A percentile compares a stretch with the other conserved stretches of the same genome.
These are phyloP conservation scores for Drosophila vallismaia DNA, from an alignment of 2,888 invertebrate species.

Conservation along the genomic window DNA sequence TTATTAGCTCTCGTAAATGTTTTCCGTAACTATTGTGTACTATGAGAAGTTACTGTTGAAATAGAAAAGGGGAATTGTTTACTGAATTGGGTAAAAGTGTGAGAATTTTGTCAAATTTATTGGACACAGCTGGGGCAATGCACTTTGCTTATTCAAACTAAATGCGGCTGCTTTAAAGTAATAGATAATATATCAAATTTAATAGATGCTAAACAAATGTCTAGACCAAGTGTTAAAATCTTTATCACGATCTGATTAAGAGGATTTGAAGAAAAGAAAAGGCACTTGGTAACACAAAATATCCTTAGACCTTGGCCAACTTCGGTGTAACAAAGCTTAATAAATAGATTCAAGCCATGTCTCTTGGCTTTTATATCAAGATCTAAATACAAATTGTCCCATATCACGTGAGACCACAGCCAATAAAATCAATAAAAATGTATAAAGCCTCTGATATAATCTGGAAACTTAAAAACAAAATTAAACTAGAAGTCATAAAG, in stretches of 20 bases:
- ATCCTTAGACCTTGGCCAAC: background rate
- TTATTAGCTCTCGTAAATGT: constrained; percentile 47
- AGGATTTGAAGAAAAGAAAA: background rate
- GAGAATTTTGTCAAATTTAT: background rate
- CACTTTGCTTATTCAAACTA: constrained; percentile 4
- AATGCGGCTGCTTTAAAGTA: constrained; percentile 2
- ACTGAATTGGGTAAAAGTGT: constrained; percentile 40
- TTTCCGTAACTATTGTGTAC: constrained; percentile 20
- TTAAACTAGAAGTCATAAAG: background rate
- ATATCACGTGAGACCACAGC: constrained; percentile 18
- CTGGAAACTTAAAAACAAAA: background rate
- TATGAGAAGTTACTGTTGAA: constrained; percentile 14
- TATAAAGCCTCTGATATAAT: background rate
- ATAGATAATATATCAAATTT: constrained; percentile 12
- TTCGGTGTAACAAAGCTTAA: background rate
- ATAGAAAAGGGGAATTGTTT: constrained; percentile 7
- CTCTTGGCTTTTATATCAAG: constrained; percentile 12
- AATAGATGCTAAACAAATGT: constrained; percentile 45
- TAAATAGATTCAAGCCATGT: background rate
- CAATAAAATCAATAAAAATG: constrained; percentile 9
- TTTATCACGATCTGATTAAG: constrained; percentile 4
- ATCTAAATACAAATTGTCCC: background rate
- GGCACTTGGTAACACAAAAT: background rate
- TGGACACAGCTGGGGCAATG: constrained; percentile 6
- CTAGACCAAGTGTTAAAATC: constrained; percentile 45